phyloP scores from a whole-genome alignment of 2,888 invertebrate genomes.

The Sisyra nigra region DNA sequence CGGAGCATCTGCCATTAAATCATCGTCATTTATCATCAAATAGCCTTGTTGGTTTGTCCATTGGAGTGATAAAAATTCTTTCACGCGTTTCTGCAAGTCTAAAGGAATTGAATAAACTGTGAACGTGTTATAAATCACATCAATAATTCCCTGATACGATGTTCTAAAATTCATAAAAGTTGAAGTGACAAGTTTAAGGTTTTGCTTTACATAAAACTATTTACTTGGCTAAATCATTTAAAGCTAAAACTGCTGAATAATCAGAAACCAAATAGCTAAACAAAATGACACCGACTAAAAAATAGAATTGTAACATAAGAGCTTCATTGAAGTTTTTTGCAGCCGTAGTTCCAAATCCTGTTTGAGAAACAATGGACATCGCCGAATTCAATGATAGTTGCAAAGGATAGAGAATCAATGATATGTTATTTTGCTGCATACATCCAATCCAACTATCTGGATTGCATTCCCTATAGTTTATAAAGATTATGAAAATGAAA shows the following conservation, averaged over 20 bases:
- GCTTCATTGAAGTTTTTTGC: not conserved
- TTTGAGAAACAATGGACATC: no score
- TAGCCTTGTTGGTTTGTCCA: not conserved
- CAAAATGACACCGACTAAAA: not conserved
- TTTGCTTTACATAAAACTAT: not conserved
- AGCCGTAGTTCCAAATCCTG: not conserved
- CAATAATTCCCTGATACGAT: not conserved
- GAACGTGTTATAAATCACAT: not conserved
- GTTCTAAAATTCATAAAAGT: not conserved
- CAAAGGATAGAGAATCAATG: not conserved
- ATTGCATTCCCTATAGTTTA: not conserved
- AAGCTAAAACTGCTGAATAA: constrained; percentile 1
- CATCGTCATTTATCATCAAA: constrained; percentile 1
- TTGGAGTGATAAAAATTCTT: not conserved
- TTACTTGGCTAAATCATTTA: not conserved
- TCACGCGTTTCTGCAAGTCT: not conserved
- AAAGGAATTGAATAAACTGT: not conserved
- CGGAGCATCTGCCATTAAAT: not conserved
- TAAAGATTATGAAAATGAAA: no score
- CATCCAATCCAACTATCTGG: not conserved
- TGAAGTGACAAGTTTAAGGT: not conserved
- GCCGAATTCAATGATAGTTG: not conserved
- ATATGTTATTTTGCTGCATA: not conserved
- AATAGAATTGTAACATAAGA: not conserved
- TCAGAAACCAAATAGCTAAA: not conserved